phyloP scores from a whole-genome alignment of 2,888 invertebrate genomes.

The Phaedon cochleariae region DNA sequence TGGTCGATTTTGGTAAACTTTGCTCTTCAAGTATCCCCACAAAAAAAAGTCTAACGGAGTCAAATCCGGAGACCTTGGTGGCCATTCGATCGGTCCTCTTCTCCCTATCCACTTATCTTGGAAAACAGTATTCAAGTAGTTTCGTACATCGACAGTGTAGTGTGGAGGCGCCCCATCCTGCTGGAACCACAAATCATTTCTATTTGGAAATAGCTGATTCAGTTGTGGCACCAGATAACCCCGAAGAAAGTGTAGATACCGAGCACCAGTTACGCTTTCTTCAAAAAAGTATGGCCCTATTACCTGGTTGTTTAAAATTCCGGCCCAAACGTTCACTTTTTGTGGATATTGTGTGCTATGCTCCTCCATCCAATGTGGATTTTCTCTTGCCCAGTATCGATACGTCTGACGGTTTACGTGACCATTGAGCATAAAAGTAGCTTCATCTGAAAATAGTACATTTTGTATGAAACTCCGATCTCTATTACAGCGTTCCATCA shows the following conservation, averaged over 20 bases:
- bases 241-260: slow-evolving; percentile 17
- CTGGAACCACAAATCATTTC: slow-evolving; percentile 31
- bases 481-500: slow-evolving; percentile 22
- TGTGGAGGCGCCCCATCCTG: slow-evolving; percentile 34
- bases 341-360: slow-evolving; percentile 20
- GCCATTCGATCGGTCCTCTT: slow-evolving; percentile 32
- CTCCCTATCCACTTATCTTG: slow-evolving; percentile 31
- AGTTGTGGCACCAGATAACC: slow-evolving; percentile 20
- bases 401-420: slow-evolving; percentile 17
- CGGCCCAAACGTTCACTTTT: slow-evolving; percentile 16
- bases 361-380: slow-evolving; percentile 22
- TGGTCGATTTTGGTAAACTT: slow-evolving; percentile 26
- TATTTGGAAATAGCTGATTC: slow-evolving; percentile 20
- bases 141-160: slow-evolving; percentile 21
- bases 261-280: slow-evolving; percentile 20
- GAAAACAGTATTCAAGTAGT: slow-evolving; percentile 24
- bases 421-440: slow-evolving; percentile 23
- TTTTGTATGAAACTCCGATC: slow-evolving; percentile 23
- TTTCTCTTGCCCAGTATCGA: slow-evolving; percentile 21
- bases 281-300: slow-evolving; percentile 23
- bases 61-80: slow-evolving; percentile 31
- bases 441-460: slow-evolving; percentile 22
- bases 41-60: slow-evolving; percentile 32
- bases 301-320: slow-evolving; percentile 23
- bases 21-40: slow-evolving; percentile 31